Evolutionary conservation across 2,113 vertebrate genomes (phyloP).

Genomic region (Geococcyx californianus): DNA sequence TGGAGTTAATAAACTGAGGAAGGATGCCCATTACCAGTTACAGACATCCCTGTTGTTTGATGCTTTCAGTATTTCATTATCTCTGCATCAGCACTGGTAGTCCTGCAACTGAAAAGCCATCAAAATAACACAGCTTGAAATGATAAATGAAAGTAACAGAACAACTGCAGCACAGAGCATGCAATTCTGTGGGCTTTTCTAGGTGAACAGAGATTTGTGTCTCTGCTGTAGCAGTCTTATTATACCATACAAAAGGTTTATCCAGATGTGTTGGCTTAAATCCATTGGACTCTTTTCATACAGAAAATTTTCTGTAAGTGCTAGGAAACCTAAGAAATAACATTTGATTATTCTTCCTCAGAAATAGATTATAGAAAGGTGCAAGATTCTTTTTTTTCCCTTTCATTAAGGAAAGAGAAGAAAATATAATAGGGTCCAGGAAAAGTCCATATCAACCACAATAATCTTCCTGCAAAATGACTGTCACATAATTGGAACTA

Average conservation of each 20-base stretch:
- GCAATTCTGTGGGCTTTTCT: conserved; percentile 41
- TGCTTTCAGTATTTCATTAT: conserved; percentile 81
- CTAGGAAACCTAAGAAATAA: background rate
- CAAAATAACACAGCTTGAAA: conserved; percentile 80
- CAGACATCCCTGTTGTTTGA: conserved; percentile 72
- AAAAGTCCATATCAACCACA: background rate
- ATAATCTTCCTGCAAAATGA: background rate
- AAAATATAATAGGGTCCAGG: background rate
- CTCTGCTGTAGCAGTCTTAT: conserved; percentile 26
- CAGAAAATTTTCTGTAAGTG: background rate
- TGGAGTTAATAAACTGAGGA: conserved; percentile 80
- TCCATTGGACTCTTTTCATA: background rate
- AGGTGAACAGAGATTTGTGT: conserved; percentile 28
- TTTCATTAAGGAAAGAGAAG: background rate
- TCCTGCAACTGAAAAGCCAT: conserved; percentile 77
- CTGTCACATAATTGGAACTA: background rate
- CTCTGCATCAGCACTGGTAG: conserved; percentile 75
- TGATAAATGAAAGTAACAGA: conserved; percentile 77
- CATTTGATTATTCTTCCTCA: background rate
- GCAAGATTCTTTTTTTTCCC: background rate
- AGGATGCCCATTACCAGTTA: conserved; percentile 77
- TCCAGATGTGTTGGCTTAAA: background rate
- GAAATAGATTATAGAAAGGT: background rate
- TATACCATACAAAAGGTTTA: background rate
- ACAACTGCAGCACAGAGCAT: conserved; percentile 51